Base-by-base conservation (phyloP, 2,888 invertebrate species). In the Thymelicus acteon region DNA sequence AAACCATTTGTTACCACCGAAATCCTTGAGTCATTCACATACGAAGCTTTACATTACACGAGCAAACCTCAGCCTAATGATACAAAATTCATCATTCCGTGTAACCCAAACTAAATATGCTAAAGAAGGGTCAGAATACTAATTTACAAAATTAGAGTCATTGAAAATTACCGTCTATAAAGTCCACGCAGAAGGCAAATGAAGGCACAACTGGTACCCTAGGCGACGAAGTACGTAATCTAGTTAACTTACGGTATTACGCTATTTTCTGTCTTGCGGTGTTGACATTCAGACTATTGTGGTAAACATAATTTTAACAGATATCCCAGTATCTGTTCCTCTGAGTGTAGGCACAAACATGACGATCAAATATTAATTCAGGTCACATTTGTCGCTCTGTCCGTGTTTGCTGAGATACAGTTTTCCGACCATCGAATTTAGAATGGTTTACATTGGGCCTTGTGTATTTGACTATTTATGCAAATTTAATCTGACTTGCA, bases 301-400 rank as follows among this genome's bases (percentile, higher is more conserved):
- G 67, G 73, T 64, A n/a, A 71, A 67, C 72, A 73, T 68, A 60
- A 60, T 62, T 73, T 64, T 70, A 60, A 67, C 60, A 69, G 62
- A 69, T 57, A 44, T 40, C 69, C 48, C 24, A 67, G 60, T 62
- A 70, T 63, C 69, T 73, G 66, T 69, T 57, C 58, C 60, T 69
- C 52, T 44, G 47, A 71, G 71, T 72, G 68, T 67, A 69, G 74
- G 63, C 65, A 72, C 75, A 75, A 76, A 75, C 73, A 74, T 61
- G 72, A 57, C 73, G 85, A 88, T 90, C 91, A 90, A 91, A 92
- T 91, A 91, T 92, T 90, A 91, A 91, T 91, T 92, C 92, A 83
- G 91, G 91, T 91, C 92, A 89, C 90, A 91, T 90, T 90, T 86
- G 87, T 82, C 83, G 82, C 84, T 87, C 82, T 80, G 86, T 86